These are phyloP conservation scores for Chouioia cunea DNA, from an alignment of 2,888 invertebrate genomes.

Conservation along the genomic window DNA sequence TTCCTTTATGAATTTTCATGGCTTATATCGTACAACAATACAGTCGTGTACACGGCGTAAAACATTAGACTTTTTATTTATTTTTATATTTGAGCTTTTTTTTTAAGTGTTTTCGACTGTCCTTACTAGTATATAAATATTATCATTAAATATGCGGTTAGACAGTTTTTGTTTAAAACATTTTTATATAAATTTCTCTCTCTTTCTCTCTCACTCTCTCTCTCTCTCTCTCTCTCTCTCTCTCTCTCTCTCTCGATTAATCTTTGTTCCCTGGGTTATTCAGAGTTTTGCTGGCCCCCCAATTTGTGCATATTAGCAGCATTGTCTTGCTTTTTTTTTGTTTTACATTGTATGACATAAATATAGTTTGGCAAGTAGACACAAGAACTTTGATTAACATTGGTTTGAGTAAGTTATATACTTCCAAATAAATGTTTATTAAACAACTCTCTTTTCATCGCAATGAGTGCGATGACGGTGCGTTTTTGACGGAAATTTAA, in stretches of 20 bases:
- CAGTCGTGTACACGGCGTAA: slow-evolving; percentile 30
- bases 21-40: slow-evolving; percentile 23
- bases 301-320: too few species aligned
- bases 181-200: neutral
- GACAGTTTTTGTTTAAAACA: neutral
- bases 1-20: neutral
- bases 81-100: too few species aligned
- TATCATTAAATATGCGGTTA: too few species aligned
- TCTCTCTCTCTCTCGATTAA: neutral
- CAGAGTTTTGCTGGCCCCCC: neutral
- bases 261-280: neutral
- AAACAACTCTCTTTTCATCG: too few species aligned
- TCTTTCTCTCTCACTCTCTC: slow-evolving; percentile 8
- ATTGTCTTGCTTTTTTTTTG: too few species aligned
- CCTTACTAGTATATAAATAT: neutral
- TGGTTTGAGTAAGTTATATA: too few species aligned
- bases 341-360: too few species aligned
- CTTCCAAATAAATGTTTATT: too few species aligned
- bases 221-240: slow-evolving; percentile 11
- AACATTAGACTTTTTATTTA: neutral
- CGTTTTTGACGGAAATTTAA: slow-evolving; percentile 25
- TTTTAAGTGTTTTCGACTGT: too few species aligned
- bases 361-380: too few species aligned
- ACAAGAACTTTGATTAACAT: too few species aligned
- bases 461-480: too few species aligned